Evolutionary conservation across 37 sponge, comb jelly and placozoan species (phyloP), one percentile per base, ranked within the genome.

Genomic region (Beroe forskalii): DNA sequence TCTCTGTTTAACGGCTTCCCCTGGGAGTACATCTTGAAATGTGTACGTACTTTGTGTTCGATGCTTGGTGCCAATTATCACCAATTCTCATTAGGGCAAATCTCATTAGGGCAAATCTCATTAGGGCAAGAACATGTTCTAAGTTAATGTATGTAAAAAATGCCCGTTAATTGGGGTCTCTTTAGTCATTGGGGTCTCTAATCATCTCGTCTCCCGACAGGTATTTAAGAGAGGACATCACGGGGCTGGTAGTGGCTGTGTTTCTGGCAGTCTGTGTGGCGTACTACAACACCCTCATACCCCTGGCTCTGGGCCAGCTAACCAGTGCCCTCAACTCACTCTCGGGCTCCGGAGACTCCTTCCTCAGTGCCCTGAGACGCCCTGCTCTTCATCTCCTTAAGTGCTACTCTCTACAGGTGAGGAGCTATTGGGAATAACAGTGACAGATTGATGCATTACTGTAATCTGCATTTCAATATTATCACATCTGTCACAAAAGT

Each of bases 261-360:
- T 3, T 44, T 14, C 48, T 80, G 48, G 86, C 86, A 44, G 86
- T 22, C 4, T 32, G 55, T 6, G 86, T 80, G 35, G 86, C 86
- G 2, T 80, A 80, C 55, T 80, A 43, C 55, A 80, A 80, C 55
- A 44, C 86, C 1, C 86, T 80, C 31, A 80, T 80, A 23, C 86
- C 86, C 30, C 55, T 80, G 4, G 44, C 86, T n/a, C 86, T 80
- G 48, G 86, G 86, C 8, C 28, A 80, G 30, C 86, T 80, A 12
- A 44, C 86, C 25, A 80, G 24, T 3, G 86, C 86, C 42, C 86
- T 80, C 86, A 80, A 43, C 86, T 80, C 86, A 22, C 86, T 80
- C 48, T 30, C 86, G 3, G 22, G 1, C 31, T 41, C 86, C 0
- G 22, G 40, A 24, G 86, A 23, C 31, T n/a, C 55, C 55, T 80